Conservation (phyloP, 2,113 vertebrate species). For the Tyrannus savana region DNA sequence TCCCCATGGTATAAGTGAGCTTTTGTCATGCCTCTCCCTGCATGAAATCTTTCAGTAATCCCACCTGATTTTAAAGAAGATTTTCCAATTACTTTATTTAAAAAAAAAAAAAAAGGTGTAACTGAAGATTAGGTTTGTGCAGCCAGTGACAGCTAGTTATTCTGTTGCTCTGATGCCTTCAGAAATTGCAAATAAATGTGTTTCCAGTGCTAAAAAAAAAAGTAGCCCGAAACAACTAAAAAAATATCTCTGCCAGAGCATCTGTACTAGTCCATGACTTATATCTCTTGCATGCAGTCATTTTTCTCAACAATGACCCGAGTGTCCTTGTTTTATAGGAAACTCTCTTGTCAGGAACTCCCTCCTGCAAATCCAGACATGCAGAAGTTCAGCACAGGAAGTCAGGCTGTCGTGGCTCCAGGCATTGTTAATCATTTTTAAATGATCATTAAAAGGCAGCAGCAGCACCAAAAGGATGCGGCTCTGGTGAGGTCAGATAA, state of each 20-base stretch:
- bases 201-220: constrained; percentile 9
- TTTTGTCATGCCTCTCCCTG: background rate
- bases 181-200: constrained; percentile 1
- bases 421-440: constrained; percentile 76
- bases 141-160: background rate
- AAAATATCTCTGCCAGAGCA: background rate
- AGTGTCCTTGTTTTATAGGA: constrained; percentile 67
- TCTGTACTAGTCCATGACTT: background rate
- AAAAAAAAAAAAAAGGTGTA: background rate
- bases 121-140: background rate
- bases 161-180: constrained; percentile 16
- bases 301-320: constrained; percentile 64
- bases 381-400: constrained; percentile 68
- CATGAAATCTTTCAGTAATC: background rate
- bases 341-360: constrained; percentile 31
- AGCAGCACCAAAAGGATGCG: constrained; percentile 7
- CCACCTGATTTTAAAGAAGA: constrained; percentile 31
- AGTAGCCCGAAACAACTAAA: background rate
- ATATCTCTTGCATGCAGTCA: constrained; percentile 4
- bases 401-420: constrained; percentile 64
- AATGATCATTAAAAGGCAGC: constrained; percentile 68
- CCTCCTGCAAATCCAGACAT: constrained; percentile 70
- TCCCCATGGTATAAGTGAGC: background rate
- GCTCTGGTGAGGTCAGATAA: constrained; percentile 69
- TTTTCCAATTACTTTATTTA: background rate